Base-by-base conservation (phyloP, 2,888 invertebrate species). In the Mantis religiosa region DNA sequence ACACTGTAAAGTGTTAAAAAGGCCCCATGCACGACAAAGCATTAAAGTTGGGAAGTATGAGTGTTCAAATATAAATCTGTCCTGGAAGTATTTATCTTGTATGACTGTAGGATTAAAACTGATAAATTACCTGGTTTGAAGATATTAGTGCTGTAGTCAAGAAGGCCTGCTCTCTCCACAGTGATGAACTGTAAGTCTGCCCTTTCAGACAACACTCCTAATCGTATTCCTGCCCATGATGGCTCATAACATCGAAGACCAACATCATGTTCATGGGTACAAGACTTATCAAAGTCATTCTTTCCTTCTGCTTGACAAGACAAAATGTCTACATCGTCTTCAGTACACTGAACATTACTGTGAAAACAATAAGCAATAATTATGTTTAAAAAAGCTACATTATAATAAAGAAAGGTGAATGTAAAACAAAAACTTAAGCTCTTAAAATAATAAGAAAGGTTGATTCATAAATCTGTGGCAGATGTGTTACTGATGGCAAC, bases 221-320 rank as follows among this genome's bases (percentile, higher is more conserved):
- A 96, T 91, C 99, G 94, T 0, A 99, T 94, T 0, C 99, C 99
- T 0, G 98, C 98, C 99, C 99, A 99, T 81, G 97, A 97, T 0
- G 97, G 97, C 91, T 97, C 97, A 91, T 98, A 97, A 92, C 98
- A 98, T 90, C 97, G 94, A 82, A 98, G 95, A 0, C 98, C 98
- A 20, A 98, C 98, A 92, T 98, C 98, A 92, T 97, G 96, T 47
- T 97, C 96, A 91, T 98, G 98, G 0, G 95, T 95, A 92, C 98
- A 98, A 1, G 97, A 97, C 93, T 98, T 97, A 93, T 98, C 98
- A 92, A 98, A 98, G 90, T 98, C 96, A 0, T 95, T 95, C 12
- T 93, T 93, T 4, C 94, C 95, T 93, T 99, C 98, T 8, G 97
- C 95, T 93, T 96, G 94, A 92, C 99, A 99, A 92, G 96, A 95